Percentiles rank a stretch among this genome's conserved stretches.
Evolutionary conservation across 2,113 vertebrate species (phyloP).

Genomic region (Xiphophorus maculatus): DNA sequence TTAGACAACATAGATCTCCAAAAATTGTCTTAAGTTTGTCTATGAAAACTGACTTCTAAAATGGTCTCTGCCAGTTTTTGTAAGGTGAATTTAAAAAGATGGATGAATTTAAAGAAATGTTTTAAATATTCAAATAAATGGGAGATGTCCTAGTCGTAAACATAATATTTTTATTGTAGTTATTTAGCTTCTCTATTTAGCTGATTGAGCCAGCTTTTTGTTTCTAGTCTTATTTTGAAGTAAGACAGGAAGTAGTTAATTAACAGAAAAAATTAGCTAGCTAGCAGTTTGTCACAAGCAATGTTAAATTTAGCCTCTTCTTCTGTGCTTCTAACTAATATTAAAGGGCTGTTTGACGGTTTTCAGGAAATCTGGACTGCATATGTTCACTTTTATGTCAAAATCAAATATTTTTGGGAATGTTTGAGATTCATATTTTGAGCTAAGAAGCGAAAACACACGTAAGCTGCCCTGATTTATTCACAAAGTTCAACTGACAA

Average conservation of each 20-base stretch:
- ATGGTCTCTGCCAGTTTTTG: constrained; percentile 52
- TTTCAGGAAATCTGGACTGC: neutral
- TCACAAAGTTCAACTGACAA: no score
- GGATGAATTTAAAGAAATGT: neutral
- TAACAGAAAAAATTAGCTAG: neutral
- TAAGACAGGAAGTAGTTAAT: neutral
- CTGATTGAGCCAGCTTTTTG: neutral
- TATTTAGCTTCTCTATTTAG: neutral
- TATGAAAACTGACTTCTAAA: constrained; percentile 9
- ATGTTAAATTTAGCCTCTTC: neutral
- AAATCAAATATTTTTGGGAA: neutral
- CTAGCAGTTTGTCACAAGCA: neutral
- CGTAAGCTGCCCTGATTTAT: no score
- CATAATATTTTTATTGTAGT: neutral
- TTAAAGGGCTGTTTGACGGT: neutral
- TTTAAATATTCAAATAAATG: neutral
- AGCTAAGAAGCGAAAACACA: no score
- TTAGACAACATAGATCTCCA: no score
- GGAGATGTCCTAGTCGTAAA: neutral
- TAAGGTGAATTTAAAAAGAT: constrained; percentile 33
- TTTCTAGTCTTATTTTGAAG: neutral
- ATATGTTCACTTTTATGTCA: neutral
- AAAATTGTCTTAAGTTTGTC: no score
- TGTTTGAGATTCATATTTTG: neutral
- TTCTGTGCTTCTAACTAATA: neutral